Evolutionary conservation across 2,888 invertebrate genomes (phyloP).

Genomic region (Malthinus seriepunctatus): DNA sequence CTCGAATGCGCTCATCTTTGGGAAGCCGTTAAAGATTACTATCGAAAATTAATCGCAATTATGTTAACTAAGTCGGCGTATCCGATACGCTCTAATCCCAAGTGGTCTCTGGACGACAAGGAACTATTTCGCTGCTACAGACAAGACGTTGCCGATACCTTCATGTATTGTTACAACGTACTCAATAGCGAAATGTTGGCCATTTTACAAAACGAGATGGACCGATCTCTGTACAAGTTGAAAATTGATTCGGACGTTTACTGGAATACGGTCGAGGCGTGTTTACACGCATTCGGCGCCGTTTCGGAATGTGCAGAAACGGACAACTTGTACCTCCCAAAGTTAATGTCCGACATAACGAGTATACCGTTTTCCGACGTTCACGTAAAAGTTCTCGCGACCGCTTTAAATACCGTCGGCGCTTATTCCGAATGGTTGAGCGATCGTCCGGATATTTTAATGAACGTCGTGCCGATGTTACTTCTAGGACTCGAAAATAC

Average conservation of each 20-base stretch:
- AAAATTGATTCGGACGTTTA: constrained; percentile 34
- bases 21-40: constrained; percentile 69
- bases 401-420: constrained; percentile 79
- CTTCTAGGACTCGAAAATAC: constrained; percentile 67
- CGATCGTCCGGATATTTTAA: constrained; percentile 69
- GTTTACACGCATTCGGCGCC: constrained; percentile 68
- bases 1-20: too few relatives aligned
- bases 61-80: constrained; percentile 80
- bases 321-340: constrained; percentile 60
- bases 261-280: constrained; percentile 67
- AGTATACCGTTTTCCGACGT: constrained; percentile 65
- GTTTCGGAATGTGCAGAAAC: constrained; percentile 65
- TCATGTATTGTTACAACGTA: constrained; percentile 82
- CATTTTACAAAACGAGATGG: constrained; percentile 68
- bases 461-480: constrained; percentile 69
- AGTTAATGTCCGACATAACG: constrained; percentile 64
- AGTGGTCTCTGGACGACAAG: constrained; percentile 75
- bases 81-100: constrained; percentile 59
- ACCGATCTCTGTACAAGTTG: constrained; percentile 57
- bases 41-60: constrained; percentile 75
- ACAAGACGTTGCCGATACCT: constrained; percentile 52
- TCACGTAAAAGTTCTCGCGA: constrained; percentile 66
- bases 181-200: constrained; percentile 74
- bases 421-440: constrained; percentile 86
- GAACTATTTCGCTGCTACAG: constrained; percentile 78